phyloP scores from a whole-genome alignment of 2,797 vertebrate genomes.

The Argentina silus region DNA sequence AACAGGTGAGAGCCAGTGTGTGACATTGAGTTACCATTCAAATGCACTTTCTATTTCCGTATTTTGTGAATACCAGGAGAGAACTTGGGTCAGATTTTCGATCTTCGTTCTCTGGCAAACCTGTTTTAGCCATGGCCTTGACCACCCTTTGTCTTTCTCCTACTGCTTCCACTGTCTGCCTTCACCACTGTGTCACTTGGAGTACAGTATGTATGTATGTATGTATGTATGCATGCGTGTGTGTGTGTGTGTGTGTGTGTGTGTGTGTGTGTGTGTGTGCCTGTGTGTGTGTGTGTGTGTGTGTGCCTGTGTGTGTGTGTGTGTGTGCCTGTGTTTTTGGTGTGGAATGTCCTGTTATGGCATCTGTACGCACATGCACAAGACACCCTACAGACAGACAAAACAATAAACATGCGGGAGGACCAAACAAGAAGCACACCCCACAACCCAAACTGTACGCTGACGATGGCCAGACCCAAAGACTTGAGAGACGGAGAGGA shows the following conservation, averaged over 20 bases:
- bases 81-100: not conserved
- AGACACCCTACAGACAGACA: slow-evolving; percentile 64
- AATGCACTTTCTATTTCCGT: not conserved
- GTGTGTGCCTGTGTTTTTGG: slow-evolving; percentile 58
- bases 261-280: slow-evolving; percentile 52
- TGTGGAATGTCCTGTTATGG: slow-evolving; percentile 76
- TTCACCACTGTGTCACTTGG: slow-evolving; percentile 42
- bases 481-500: slow-evolving; percentile 26
- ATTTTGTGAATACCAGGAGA: not conserved
- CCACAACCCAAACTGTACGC: not conserved
- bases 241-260: slow-evolving; percentile 40
- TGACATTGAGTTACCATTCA: too few species aligned
- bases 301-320: slow-evolving; percentile 54
- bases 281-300: slow-evolving; percentile 25
- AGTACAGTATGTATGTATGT: slow-evolving; percentile 26
- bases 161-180: not conserved
- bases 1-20: slow-evolving; percentile 82
- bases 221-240: slow-evolving; percentile 43
- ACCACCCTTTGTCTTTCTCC: not conserved
- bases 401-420: slow-evolving; percentile 32
- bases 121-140: not conserved
- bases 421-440: not conserved
- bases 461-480: slow-evolving; percentile 5
- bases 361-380: slow-evolving; percentile 55
- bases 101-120: not conserved